phyloP scores from a whole-genome alignment of 2,888 invertebrate species.

The Temnothorax unifasciatus region DNA sequence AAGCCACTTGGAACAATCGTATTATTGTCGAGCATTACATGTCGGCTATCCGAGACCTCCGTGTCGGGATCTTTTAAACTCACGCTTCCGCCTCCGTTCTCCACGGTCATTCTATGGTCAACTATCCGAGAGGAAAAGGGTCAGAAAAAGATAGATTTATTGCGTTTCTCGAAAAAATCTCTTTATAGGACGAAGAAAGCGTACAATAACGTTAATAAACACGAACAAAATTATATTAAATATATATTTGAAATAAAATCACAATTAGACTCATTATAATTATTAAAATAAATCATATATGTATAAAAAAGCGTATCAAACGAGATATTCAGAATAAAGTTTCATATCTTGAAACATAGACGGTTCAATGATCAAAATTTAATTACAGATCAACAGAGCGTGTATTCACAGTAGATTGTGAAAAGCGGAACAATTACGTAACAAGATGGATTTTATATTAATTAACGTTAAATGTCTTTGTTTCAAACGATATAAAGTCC shows the following conservation, averaged over 20 bases:
- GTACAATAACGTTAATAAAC: neutral
- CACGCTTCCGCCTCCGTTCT: conserved; percentile 45
- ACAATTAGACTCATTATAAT: neutral
- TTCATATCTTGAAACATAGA: neutral
- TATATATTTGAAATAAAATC: conserved; percentile 20
- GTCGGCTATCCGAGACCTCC: conserved; percentile 46
- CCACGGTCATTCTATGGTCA: conserved; percentile 32
- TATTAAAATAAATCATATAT: neutral
- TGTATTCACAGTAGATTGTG: neutral
- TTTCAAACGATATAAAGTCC: neutral
- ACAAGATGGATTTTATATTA: neutral
- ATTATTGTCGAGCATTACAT: conserved; percentile 57
- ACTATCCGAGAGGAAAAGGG: conserved; percentile 38
- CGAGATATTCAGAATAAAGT: neutral
- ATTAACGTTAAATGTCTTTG: neutral
- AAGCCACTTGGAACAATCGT: conserved; percentile 56
- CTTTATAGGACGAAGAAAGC: neutral
- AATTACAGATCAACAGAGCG: neutral
- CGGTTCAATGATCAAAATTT: neutral
- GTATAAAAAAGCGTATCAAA: neutral
- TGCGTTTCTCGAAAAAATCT: conserved; percentile 39
- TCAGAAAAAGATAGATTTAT: conserved; percentile 55
- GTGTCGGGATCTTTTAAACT: conserved; percentile 53
- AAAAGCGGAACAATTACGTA: neutral
- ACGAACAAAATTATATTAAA: conserved; percentile 33